Evolutionary conservation across 2,797 vertebrate genomes (phyloP).

Genomic region (Saxicola maurus): DNA sequence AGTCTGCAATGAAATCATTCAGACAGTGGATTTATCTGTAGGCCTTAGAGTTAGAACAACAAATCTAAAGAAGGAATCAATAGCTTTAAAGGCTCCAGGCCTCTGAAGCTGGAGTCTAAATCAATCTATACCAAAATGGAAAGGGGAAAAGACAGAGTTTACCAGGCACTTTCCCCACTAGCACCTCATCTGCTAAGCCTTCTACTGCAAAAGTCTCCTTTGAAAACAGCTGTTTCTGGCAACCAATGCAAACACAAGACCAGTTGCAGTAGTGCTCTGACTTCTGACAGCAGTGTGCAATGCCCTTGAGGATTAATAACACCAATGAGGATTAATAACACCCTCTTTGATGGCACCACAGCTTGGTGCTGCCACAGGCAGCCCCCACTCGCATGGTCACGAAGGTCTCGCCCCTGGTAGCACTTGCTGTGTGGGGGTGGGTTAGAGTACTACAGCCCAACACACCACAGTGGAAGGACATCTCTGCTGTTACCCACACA

Average conservation of each 20-base stretch:
- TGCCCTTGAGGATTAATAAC: neutral
- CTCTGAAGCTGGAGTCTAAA: neutral
- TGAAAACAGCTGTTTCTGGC: neutral
- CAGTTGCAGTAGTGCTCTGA: rapidly evolving
- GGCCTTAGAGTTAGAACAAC: neutral
- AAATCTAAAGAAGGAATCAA: neutral
- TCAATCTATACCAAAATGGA: neutral
- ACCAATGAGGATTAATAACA: neutral
- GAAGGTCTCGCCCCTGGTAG: neutral
- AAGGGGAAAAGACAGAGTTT: neutral
- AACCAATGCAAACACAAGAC: neutral
- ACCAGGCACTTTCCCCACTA: neutral
- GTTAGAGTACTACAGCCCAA: neutral
- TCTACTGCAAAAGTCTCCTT: neutral
- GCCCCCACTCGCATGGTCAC: neutral
- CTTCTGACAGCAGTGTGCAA: neutral
- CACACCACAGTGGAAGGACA: neutral
- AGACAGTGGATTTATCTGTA: neutral
- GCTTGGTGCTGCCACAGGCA: neutral
- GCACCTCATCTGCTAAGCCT: neutral
- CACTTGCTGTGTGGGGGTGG: neutral
- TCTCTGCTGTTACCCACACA: neutral
- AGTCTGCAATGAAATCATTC: neutral
- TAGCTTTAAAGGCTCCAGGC: neutral
- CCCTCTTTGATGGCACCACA: neutral